Evolutionary conservation across 2,113 vertebrate genomes (phyloP).

Genomic region (Balaeniceps rex): DNA sequence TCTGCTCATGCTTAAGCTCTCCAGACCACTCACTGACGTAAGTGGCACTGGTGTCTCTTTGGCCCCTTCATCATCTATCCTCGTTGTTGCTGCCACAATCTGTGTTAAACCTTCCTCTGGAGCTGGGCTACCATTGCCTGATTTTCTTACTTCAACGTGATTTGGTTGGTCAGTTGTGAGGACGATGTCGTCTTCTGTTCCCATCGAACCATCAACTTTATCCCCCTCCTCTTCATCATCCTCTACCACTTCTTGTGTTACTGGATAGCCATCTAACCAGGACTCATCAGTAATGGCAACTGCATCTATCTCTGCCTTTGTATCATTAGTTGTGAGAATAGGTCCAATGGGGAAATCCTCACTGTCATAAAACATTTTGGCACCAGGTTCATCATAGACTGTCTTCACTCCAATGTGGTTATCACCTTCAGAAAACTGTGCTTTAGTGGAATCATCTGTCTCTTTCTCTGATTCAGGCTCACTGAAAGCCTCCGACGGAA

Average conservation of each 20-base stretch:
- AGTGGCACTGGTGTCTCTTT: neutral
- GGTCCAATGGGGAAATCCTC: slow-evolving; percentile 60
- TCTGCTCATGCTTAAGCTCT: slow-evolving; percentile 32
- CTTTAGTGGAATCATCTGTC: slow-evolving; percentile 41
- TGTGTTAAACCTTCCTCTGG: slow-evolving; percentile 48
- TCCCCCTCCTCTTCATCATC: slow-evolving; percentile 60
- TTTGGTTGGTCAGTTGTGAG: slow-evolving; percentile 65
- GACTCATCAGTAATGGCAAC: slow-evolving; percentile 79
- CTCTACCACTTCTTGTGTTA: slow-evolving; percentile 70
- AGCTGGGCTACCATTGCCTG: neutral
- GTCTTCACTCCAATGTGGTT: slow-evolving; percentile 66
- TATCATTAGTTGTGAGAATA: slow-evolving; percentile 60
- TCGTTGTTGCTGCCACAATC: slow-evolving; percentile 10
- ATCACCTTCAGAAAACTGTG: slow-evolving; percentile 58
- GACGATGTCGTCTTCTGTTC: slow-evolving; percentile 36
- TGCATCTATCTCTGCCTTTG: slow-evolving; percentile 41
- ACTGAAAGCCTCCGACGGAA: slow-evolving; percentile 81
- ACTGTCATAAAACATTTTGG: slow-evolving; percentile 32
- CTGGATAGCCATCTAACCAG: slow-evolving; percentile 90
- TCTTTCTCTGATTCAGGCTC: slow-evolving; percentile 63
- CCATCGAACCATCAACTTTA: slow-evolving; percentile 70
- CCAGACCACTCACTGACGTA: slow-evolving; percentile 43
- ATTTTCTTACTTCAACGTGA: slow-evolving; percentile 64
- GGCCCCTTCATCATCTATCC: neutral
- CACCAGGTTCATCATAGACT: slow-evolving; percentile 53